Base-by-base conservation (phyloP, 2,888 invertebrate genomes). In the Drosophila mimetica region DNA sequence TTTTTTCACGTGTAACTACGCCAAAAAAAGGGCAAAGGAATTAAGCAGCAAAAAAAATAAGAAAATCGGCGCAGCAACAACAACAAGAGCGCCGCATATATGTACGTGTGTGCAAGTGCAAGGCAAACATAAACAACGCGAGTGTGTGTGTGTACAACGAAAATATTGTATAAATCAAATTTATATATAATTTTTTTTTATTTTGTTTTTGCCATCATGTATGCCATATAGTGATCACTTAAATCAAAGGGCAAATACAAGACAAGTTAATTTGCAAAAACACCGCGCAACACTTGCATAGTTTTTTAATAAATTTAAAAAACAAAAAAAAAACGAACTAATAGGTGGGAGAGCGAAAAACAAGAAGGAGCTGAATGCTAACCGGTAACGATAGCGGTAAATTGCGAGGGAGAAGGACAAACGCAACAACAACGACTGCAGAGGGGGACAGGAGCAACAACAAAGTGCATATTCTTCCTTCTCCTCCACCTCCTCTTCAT, bases 91-190 rank as follows among this genome's bases (percentile, higher is more conserved):
- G 39, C 42, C 57, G 66, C 70, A 71, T 46, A 28, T 46, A n/a
- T 46, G 25, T 13, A 7, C 30, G 46, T 46, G 16, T 74, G 72
- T 78, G 82, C 82, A 86, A 81, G 81, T 86, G 70, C 70, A 70
- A 61, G 87, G 71, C 74, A 85, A 82, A 85, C 82, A 87, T 85
- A 82, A 82, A 82, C 87, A 82, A 82, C 76, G 60, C 37, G 44
- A 58, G 52, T 65, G 61, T 65, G 74, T 61, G 70, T 64, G 64
- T 55, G 63, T 61, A 71, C 32, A 58, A 69, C 70, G 20, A 70
- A 69, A 67, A 44, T 59, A 34, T 70, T 46, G 48, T 51, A 66
- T 58, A 58, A 51, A 70, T 50, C 32, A 47, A 70, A 69, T 53
- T 53, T 20, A 32, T 47, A 46, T 51, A 20, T 53, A 16, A 30